Evolutionary conservation across 2,113 vertebrate species (phyloP).

Genomic region (Polypterus bichir): DNA sequence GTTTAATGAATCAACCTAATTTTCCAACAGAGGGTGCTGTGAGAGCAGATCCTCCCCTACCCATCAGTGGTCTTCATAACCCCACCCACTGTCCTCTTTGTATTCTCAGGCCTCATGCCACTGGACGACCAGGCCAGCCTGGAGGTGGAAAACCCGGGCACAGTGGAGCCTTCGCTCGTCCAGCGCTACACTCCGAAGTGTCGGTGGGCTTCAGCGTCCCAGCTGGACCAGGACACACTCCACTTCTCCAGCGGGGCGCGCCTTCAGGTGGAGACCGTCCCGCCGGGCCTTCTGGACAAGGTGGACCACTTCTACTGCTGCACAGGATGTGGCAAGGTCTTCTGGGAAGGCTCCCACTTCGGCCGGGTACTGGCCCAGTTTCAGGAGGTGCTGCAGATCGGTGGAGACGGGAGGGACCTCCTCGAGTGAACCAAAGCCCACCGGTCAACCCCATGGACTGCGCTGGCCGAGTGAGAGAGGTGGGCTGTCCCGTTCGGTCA

Average conservation of each 20-base stretch:
- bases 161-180: background rate
- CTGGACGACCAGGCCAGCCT: background rate
- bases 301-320: constrained; percentile 56
- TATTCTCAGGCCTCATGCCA: constrained; percentile 20
- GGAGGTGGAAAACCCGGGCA: background rate
- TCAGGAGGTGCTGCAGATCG: constrained; percentile 40
- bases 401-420: background rate
- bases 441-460: too few relatives aligned
- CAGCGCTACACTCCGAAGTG: constrained; percentile 28
- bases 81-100: background rate
- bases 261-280: constrained; percentile 51
- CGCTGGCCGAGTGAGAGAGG: too few relatives aligned
- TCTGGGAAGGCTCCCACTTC: constrained; percentile 81
- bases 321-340: constrained; percentile 66
- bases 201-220: constrained; percentile 26
- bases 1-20: too few relatives aligned
- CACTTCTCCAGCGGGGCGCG: constrained; percentile 13
- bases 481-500: too few relatives aligned
- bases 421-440: too few relatives aligned
- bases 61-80: too few relatives aligned
- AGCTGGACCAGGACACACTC: constrained; percentile 21
- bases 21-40: too few relatives aligned
- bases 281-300: constrained; percentile 40
- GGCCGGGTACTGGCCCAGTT: constrained; percentile 50
- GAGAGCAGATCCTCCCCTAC: too few relatives aligned